Evolutionary conservation across 2,797 vertebrate species (phyloP), one percentile per base, ranked within the genome.

Genomic region (Craterocephalus amniculus): DNA sequence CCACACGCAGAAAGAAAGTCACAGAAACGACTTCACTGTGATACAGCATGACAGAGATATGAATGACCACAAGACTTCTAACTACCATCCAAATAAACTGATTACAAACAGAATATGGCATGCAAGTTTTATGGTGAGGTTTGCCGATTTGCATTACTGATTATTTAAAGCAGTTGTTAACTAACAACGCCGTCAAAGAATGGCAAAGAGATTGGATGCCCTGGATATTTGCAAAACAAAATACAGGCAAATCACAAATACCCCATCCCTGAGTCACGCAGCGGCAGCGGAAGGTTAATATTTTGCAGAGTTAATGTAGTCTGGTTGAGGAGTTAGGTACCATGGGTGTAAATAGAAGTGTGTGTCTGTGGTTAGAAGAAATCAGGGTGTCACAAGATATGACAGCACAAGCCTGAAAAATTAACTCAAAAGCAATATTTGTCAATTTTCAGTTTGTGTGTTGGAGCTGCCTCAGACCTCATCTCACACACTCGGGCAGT

Each of bases 201-300:
- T 22, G 35, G 58, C 43, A 20, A 74, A 34, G 49, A 36, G 48
- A 74, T 35, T 52, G 35, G 60, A 70, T 59, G 32, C 34, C 3
- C 2, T 13, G 57, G 16, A 59, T 56, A 89, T 88, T 84, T 89
- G 84, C 76, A 80, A 85, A 88, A 78, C 81, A 88, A 89, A 88
- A 38, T 58, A 29, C 34, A 87, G 71, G 79, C 70, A 87, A 90
- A 79, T 84, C 16, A 35, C 51, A 13, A 51, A 45, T 10, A 45
- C 58, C 22, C 32, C 63, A 59, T 59, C 40, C 26, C 34, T 24
- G 29, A 67, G 34, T 72, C 63, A 67, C 12, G 35, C 18, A 16
- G 63, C 60, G 72, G 59, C 29, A 55, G 34, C 43, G 40, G 55
- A 20, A 32, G 45, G 54, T 26, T 34, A 36, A 65, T 34, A 16